Evolutionary conservation across 2,797 vertebrate genomes (phyloP), one percentile per base, ranked within the genome.

Genomic region (Scarus forsteni): DNA sequence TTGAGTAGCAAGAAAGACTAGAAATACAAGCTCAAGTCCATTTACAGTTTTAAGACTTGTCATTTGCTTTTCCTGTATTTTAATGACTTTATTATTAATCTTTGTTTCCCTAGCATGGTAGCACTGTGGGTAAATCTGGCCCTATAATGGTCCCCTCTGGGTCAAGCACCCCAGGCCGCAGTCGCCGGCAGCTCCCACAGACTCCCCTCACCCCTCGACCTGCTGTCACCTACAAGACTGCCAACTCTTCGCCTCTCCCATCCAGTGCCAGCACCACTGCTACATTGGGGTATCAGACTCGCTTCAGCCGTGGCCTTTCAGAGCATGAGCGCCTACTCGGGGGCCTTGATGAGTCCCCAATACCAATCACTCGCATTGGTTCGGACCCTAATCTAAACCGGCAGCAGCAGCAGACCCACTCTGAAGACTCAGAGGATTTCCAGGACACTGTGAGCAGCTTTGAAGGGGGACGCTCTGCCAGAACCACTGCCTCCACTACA

Each of bases 201-300:
- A 99, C 97, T 4, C 98, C 98, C 27, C 94, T 97, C 83, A 99
- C 97, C 13, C 98, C 97, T 35, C 97, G 97, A 9, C 98, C 98
- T 57, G 97, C 94, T 44, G 95, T 99, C 89, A 94, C 97, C 77
- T 99, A 97, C 94, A 98, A 97, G 95, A 98, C 97, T 3, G 95
- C 97, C 89, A 95, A 95, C 92, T 96, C 97, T 56, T 98, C 96
- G 1, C 95, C 97, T 8, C 91, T 97, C 48, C 95, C 95, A 76
- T 91, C 95, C 70, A 57, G 75, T 42, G 74, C 80, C 89, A 85
- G 79, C 68, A 60, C 63, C 5, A 66, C 89, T 34, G 66, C 85
- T 1, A 75, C 93, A 3, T 27, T 27, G 27, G 88, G 82, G n/a
- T 77, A 82, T 42, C 89, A 87, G 62, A 82, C 85, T 66, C 96